Conservation (phyloP, 2,113 vertebrate species). For the Charina bottae region DNA sequence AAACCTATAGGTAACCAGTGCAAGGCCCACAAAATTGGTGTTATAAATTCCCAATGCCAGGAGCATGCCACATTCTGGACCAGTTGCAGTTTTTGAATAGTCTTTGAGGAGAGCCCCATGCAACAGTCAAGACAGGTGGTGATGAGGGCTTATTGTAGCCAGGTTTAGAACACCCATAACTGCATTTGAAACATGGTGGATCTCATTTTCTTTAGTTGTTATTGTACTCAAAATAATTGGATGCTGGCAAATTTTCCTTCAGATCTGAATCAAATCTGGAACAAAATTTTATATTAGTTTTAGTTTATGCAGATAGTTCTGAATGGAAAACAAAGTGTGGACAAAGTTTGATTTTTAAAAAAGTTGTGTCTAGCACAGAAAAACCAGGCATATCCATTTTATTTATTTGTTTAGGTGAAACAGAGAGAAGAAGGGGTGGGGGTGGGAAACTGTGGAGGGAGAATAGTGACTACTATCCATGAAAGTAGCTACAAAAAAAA, state of each 20-base stretch:
- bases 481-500: conserved; percentile 46
- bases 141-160: background rate
- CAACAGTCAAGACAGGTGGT: background rate
- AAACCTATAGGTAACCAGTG: no score
- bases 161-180: background rate
- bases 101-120: background rate
- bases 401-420: conserved; percentile 27
- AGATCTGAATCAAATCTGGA: background rate
- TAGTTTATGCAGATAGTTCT: fast-evolving
- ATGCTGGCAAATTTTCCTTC: fast-evolving
- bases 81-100: background rate
- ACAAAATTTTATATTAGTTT: background rate
- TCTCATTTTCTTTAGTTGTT: background rate
- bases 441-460: background rate
- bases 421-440: background rate
- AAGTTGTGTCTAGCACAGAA: background rate
- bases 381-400: conserved; percentile 7
- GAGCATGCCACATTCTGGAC: no score
- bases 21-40: no score
- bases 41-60: no score
- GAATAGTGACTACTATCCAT: conserved; percentile 1
- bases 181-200: background rate
- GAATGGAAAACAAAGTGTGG: background rate
- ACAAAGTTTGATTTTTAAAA: background rate
- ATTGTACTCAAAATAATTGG: background rate